A percentile compares a stretch with the other conserved stretches of the same genome.
Evolutionary conservation across 2,888 invertebrate species (phyloP).

Genomic region (Nomada ferruginata): DNA sequence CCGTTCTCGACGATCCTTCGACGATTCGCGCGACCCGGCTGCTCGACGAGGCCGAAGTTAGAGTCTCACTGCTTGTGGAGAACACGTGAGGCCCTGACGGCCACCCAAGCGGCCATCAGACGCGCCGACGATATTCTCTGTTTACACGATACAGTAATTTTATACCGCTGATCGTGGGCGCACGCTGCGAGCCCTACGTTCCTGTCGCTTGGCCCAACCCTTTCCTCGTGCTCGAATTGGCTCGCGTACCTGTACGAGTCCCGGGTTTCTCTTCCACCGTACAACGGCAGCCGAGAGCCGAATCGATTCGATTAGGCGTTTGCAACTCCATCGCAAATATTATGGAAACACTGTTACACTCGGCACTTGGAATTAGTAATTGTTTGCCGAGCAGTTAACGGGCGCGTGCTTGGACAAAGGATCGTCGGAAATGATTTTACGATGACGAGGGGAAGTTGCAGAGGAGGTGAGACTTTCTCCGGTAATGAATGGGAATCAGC

Average conservation of each 20-base stretch:
- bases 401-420: no score
- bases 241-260: constrained; percentile 13
- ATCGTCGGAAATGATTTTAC: no score
- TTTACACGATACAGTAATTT: constrained; percentile 82
- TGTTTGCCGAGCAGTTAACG: no score
- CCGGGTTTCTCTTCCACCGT: background rate
- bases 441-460: no score
- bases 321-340: no score
- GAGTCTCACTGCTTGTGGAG: constrained; percentile 73
- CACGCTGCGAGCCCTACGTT: constrained; percentile 65
- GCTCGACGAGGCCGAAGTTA: constrained; percentile 47
- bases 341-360: no score
- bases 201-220: constrained; percentile 47
- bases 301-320: no score
- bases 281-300: background rate
- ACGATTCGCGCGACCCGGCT: constrained; percentile 41
- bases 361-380: no score
- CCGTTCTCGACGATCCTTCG: constrained; percentile 20
- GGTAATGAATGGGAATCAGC: no score
- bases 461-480: no score
- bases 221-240: background rate
- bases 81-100: constrained; percentile 79
- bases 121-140: constrained; percentile 80
- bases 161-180: constrained; percentile 80
- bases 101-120: constrained; percentile 82